Conservation (phyloP, 2,888 invertebrate species). For the Noctua pronuba region DNA sequence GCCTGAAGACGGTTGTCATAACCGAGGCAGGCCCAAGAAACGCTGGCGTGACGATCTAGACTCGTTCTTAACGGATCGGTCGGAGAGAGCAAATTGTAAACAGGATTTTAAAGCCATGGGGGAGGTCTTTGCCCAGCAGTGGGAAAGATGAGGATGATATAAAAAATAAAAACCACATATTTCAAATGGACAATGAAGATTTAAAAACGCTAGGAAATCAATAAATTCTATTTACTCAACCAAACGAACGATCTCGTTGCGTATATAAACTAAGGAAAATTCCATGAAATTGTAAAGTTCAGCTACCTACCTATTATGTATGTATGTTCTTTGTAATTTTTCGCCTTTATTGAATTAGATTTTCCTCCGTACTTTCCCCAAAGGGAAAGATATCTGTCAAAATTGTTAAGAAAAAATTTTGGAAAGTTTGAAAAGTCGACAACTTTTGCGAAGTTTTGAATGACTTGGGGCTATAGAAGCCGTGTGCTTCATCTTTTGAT, state of each 20-base stretch:
- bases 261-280: background rate
- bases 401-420: conserved; percentile 69
- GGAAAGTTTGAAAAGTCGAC: conserved; percentile 69
- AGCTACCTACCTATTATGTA: conserved; percentile 38
- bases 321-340: conserved; percentile 54
- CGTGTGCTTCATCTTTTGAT: conserved; percentile 48
- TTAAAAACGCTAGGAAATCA: background rate
- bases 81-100: too few species aligned
- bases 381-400: conserved; percentile 73
- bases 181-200: background rate
- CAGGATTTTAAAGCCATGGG: too few species aligned
- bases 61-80: too few species aligned
- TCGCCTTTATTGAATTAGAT: conserved; percentile 72
- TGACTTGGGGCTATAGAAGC: conserved; percentile 57
- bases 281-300: conserved; percentile 42
- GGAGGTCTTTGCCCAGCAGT: too few species aligned
- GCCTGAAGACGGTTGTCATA: too few species aligned
- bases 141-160: too few species aligned
- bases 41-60: too few species aligned
- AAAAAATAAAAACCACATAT: too few species aligned
- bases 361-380: conserved; percentile 66
- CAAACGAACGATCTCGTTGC: background rate
- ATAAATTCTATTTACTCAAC: background rate
- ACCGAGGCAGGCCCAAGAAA: too few species aligned
- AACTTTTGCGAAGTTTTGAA: conserved; percentile 63